Conservation (phyloP, 1,140 invertebrate species). For the Brachionus plicatilis region DNA sequence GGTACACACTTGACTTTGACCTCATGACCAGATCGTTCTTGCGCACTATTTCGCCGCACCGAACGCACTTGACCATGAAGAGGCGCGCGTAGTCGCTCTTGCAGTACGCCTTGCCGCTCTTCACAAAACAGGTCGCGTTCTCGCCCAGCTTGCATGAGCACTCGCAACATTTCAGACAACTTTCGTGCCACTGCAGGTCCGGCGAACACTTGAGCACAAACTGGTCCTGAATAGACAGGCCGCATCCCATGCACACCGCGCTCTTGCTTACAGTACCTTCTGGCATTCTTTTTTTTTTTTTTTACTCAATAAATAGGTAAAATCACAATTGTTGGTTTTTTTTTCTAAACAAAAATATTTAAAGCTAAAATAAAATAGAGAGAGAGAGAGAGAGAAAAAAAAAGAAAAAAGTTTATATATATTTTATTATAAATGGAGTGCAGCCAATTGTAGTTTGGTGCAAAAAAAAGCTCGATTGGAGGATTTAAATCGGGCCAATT, state of each 20-base stretch:
- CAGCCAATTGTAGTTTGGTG: background rate
- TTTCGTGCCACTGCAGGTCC: conserved; percentile 89
- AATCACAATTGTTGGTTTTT: background rate
- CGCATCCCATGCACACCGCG: conserved; percentile 70
- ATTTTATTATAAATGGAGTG: background rate
- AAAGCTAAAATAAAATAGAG: background rate
- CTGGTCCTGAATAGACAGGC: conserved; percentile 87
- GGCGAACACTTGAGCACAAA: conserved; percentile 87
- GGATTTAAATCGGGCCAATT: background rate
- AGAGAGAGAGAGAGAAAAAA: background rate
- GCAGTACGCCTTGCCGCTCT: conserved; percentile 90
- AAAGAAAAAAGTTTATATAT: background rate
- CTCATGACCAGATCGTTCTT: conserved; percentile 92
- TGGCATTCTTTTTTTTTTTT: background rate
- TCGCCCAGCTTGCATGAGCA: conserved; percentile 89
- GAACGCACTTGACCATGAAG: conserved; percentile 89
- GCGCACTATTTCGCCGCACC: conserved; percentile 79
- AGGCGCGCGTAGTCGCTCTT: conserved; percentile 85
- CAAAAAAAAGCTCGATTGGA: background rate
- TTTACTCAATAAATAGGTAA: background rate
- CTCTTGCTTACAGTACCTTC: background rate
- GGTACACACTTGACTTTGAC: conserved; percentile 87
- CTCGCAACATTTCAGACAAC: conserved; percentile 84
- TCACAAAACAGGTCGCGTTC: conserved; percentile 86
- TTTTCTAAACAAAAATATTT: conserved; percentile 10